A percentile compares a stretch with the other conserved stretches of the same genome.
Conservation (phyloP, 2,888 invertebrate species). For the Melinaea menophilus region DNA sequence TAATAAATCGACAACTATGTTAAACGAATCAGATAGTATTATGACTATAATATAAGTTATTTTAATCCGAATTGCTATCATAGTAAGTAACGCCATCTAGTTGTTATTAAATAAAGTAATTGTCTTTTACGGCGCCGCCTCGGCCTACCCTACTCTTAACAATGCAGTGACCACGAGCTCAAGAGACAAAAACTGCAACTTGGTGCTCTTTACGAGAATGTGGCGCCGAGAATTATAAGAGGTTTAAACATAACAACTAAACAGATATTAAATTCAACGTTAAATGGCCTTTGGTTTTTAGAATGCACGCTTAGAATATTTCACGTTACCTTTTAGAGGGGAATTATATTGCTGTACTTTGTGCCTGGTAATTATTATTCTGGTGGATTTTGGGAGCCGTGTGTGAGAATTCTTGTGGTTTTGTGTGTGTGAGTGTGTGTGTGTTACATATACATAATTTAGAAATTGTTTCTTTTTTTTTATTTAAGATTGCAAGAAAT, state of each 20-base stretch:
- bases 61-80: background rate
- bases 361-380: conserved; percentile 5
- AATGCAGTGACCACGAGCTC: conserved; percentile 69
- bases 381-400: background rate
- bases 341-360: conserved; percentile 5
- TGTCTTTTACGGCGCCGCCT: background rate
- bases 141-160: conserved; percentile 51
- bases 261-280: conserved; percentile 56
- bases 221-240: conserved; percentile 62
- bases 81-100: background rate
- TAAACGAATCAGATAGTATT: too few relatives aligned
- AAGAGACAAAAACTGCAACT: conserved; percentile 70
- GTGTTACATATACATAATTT: background rate
- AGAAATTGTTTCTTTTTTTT: background rate
- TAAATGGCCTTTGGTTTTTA: conserved; percentile 38
- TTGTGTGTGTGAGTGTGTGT: background rate
- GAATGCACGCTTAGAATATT: conserved; percentile 38
- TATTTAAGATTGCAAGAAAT: too few relatives aligned
- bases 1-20: background rate
- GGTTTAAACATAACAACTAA: conserved; percentile 53
- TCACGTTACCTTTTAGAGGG: conserved; percentile 21
- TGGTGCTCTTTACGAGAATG: conserved; percentile 63
- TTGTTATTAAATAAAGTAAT: background rate
- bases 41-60: background rate
- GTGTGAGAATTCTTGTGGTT: background rate